Base-by-base conservation (phyloP, 1,140 invertebrate species). In the Paraescarpia echinospica region DNA sequence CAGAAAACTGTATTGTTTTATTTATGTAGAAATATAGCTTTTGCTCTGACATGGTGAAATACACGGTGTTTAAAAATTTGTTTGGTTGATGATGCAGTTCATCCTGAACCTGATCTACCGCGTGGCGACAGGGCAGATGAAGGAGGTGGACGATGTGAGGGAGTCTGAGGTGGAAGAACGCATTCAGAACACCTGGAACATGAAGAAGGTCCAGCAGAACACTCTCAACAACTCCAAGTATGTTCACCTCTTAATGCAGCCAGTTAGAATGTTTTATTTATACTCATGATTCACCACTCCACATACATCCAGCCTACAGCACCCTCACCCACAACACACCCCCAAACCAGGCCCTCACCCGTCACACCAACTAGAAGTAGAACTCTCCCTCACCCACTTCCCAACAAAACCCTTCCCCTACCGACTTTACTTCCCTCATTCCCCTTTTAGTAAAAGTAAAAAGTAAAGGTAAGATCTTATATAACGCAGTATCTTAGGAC, bases 101-200 rank as follows among this genome's bases (percentile, higher is more conserved):
- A 95, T 96, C 41, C 9, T 96, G 4, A 92, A 93, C 35, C 94
- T 96, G 88, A 93, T 96, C 33, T 95, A 93, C 77, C 95, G 95
- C 92, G 95, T 96, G 35, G 93, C 94, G 35, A 95, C 94, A 22
- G 96, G 96, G 33, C 95, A 96, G 93, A 92, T 96, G 48, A 93
- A 94, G 91, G 95, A 95, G 92, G 92, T 96, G 1, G 95, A 95
- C 92, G 96, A 96, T 92, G 94, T 94, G 33, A 93, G 96, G 48
- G 95, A 96, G 92, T 94, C 94, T 92, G 95, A 95, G 92, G 96
- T 94, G 31, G 92, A 94, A 90, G 92, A 94, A 27, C 48, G 93
- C 88, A 92, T 90, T 5, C 90, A 41, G 90, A 34, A 12, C 90
- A 90, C 18, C 90, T 27, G 27, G 59, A 77, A 77, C 59, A 77